Base-by-base conservation (phyloP, 2,797 vertebrate species). In the Phoebastria nigripes region DNA sequence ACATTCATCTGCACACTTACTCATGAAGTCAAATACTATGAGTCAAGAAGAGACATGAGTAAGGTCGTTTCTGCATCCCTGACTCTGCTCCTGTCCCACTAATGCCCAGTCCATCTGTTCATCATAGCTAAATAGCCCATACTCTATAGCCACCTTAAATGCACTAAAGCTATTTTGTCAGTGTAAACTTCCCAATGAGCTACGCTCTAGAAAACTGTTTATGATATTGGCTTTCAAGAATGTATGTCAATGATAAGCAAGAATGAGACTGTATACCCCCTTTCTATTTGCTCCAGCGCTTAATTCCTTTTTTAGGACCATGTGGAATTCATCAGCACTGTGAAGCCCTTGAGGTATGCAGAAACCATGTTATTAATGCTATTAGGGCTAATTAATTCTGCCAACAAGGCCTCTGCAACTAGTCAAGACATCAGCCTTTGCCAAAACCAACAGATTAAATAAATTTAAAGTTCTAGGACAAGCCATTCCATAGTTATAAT, bases 301-400 rank as follows among this genome's bases (percentile, higher is more conserved):
- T 76, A 83, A 55, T 79, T 91, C 22, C 39, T 49, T 76, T 82
- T 94, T 69, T 42, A 90, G 47, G 46, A 90, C 42, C 72, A 82
- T 62, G 42, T 93, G 85, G 87, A 94, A 86, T 93, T 91, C 73
- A 94, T 91, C 58, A 94, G 35, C n/a, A 47, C 26, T 31, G 35
- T 56, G 39, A 94, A 90, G 85, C 66, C 93, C 55, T 67, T 82
- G 74, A 89, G 63, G 59, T 63, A 93, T 71, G 59, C 59, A 94
- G 83, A 93, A 94, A 96, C 52, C 44, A 87, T 66, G 59, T 82
- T 95, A 89, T 84, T 96, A 96, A 92, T 95, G 67, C 16, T 94
- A 91, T 95, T 95, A 95, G 47, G 87, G 65, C 62, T 95, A 96
- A 97, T 96, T 96, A 95, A 94, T 95, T 92, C 55, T 94, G 82